Evolutionary conservation across 2,797 vertebrate species (phyloP), one percentile per base, ranked within the genome.

Genomic region (Arctocebus calabarensis): DNA sequence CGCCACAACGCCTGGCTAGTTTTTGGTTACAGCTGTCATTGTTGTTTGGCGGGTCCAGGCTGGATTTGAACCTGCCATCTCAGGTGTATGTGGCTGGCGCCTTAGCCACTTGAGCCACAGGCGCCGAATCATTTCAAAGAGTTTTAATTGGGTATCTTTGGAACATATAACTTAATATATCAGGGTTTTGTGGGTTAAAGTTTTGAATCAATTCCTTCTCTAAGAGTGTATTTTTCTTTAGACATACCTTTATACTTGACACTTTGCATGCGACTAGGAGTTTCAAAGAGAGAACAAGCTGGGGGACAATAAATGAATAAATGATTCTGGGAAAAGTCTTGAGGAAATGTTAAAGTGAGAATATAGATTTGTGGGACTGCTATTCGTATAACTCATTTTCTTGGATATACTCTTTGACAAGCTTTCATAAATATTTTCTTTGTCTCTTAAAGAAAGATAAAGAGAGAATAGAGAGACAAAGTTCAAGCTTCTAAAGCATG

Each of bases 301-400:
- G 1, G 12, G 25, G 34, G 40, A 55, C 84, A 82, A 89, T 81
- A 95, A 88, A 88, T 13, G 77, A 91, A 88, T 77, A 94, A 93
- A 96, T 93, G 84, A 92, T 77, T 89, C 32, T 61, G 86, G 20
- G 32, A 81, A 83, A 92, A 88, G 13, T 23, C 74, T 84, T 57
- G 27, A 91, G 59, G 75, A 87, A 91, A 96, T 87, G 89, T 97
- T 84, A 94, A 86, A 86, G 20, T 85, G 59, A 92, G 61, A 90
- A 95, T 94, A 93, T 77, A 88, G 86, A 90, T 94, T 37, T 16
- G 5, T 84, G 48, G 55, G 19, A 43, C 66, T 79, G 27, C 1
- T 62, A 13, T 61, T 85, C 25, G 73, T 86, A 17, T 48, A 79
- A 52, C 8, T 92, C 84, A 79, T 77, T 95, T 95, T 96, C 40